Conservation (phyloP, 2,888 invertebrate species). For the Salpingus planirostris region DNA sequence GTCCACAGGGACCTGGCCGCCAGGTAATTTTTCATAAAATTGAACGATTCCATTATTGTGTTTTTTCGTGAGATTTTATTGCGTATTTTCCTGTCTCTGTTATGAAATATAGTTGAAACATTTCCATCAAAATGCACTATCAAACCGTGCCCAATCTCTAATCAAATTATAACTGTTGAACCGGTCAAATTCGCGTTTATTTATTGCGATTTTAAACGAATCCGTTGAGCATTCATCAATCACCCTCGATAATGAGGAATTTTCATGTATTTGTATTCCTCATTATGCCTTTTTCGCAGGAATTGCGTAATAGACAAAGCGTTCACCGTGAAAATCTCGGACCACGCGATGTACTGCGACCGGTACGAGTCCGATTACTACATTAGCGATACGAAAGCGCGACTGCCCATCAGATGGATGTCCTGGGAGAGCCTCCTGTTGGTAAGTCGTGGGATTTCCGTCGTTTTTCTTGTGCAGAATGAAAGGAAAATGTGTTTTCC, state of each 20-base stretch:
- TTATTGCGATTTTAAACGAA: too few relatives aligned
- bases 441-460: slow-evolving; percentile 44
- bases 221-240: too few relatives aligned
- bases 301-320: slow-evolving; percentile 81
- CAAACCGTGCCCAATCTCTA: too few relatives aligned
- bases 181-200: too few relatives aligned
- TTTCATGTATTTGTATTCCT: background rate
- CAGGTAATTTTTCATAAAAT: too few relatives aligned
- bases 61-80: too few relatives aligned
- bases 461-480: background rate
- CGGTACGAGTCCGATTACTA: slow-evolving; percentile 77
- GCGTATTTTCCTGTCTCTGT: too few relatives aligned
- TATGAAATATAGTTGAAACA: too few relatives aligned
- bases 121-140: too few relatives aligned
- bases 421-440: slow-evolving; percentile 80
- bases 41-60: too few relatives aligned
- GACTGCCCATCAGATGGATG: slow-evolving; percentile 88
- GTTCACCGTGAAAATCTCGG: slow-evolving; percentile 70
- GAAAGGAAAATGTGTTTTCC: slow-evolving; percentile 21
- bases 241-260: slow-evolving; percentile 1
- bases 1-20: slow-evolving; percentile 86
- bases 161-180: too few relatives aligned
- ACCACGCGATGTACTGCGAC: slow-evolving; percentile 78
- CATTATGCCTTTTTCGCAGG: slow-evolving; percentile 44
- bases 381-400: slow-evolving; percentile 69